These are phyloP conservation scores for Oscheius onirici DNA, from an alignment of 2,888 invertebrate species.

Conservation along the genomic window DNA sequence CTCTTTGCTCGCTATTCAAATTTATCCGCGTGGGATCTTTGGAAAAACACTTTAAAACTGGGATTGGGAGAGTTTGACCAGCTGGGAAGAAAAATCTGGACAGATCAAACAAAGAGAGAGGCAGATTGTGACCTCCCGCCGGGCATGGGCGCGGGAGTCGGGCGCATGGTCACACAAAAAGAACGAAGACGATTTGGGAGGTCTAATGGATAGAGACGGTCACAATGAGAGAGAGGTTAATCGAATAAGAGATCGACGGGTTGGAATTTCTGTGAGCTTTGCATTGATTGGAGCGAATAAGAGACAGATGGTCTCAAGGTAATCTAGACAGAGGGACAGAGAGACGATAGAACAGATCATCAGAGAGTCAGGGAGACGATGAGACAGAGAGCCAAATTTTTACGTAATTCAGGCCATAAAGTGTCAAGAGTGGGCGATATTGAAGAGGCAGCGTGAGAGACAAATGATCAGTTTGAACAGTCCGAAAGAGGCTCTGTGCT, in stretches of 20 bases:
- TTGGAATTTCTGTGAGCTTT: neutral
- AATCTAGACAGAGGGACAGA: neutral
- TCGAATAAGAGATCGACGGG: conserved; percentile 11
- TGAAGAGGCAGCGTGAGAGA: too few relatives aligned
- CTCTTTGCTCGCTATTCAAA: neutral
- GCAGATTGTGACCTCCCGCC: conserved; percentile 17
- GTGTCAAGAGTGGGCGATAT: too few relatives aligned
- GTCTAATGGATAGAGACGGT: neutral
- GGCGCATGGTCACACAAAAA: conserved; percentile 15
- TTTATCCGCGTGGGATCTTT: neutral
- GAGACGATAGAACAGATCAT: too few relatives aligned
- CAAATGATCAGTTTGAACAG: too few relatives aligned
- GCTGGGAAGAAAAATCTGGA: conserved; percentile 14
- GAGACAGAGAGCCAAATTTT: too few relatives aligned
- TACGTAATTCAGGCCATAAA: too few relatives aligned
- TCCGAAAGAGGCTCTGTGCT: too few relatives aligned
- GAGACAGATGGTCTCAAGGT: conserved; percentile 7
- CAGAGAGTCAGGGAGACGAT: neutral
- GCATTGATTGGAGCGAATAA: neutral
- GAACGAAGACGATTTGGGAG: neutral
- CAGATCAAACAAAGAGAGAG: conserved; percentile 22
- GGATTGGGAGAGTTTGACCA: neutral
- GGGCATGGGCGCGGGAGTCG: conserved; percentile 7
- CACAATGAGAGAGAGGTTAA: neutral
- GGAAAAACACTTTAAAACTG: neutral